These are phyloP conservation scores for Erebia aethiops DNA, from an alignment of 2,888 invertebrate genomes.

Conservation along the genomic window DNA sequence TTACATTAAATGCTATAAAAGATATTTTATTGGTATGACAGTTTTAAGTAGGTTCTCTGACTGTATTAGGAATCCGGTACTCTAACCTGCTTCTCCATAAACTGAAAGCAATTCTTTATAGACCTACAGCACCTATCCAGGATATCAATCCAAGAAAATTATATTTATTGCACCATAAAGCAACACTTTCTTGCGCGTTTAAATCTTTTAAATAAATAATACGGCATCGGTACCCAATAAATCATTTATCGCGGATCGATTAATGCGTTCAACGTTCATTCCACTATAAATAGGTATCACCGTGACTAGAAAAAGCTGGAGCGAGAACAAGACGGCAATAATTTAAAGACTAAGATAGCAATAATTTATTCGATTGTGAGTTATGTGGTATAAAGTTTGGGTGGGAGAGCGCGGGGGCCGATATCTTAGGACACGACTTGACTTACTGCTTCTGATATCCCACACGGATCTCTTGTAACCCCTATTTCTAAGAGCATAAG, in stretches of 20 bases:
- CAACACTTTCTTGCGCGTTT: slow-evolving; percentile 35
- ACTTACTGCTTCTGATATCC: slow-evolving; percentile 46
- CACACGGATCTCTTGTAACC: slow-evolving; percentile 33
- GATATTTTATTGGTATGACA: no score
- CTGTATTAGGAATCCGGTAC: no score
- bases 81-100: neutral
- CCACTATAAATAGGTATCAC: slow-evolving; percentile 39
- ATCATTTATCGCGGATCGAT: slow-evolving; percentile 54
- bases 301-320: slow-evolving; percentile 52
- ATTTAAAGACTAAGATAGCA: slow-evolving; percentile 61
- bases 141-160: slow-evolving; percentile 12
- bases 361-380: slow-evolving; percentile 75
- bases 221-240: slow-evolving; percentile 33
- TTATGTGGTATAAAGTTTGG: slow-evolving; percentile 75
- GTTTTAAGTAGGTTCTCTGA: neutral
- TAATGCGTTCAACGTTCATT: slow-evolving; percentile 39
- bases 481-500: slow-evolving; percentile 37
- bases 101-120: neutral
- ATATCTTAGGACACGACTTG: slow-evolving; percentile 57
- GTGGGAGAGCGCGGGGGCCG: slow-evolving; percentile 60
- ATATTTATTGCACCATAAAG: slow-evolving; percentile 35
- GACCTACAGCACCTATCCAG: neutral
- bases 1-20: no score
- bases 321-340: slow-evolving; percentile 52
- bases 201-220: slow-evolving; percentile 37